Percentiles rank a stretch among this genome's conserved stretches.
These are phyloP conservation scores for Ciconia maguari DNA, from an alignment of 2,113 vertebrate genomes.

Conservation along the genomic window DNA sequence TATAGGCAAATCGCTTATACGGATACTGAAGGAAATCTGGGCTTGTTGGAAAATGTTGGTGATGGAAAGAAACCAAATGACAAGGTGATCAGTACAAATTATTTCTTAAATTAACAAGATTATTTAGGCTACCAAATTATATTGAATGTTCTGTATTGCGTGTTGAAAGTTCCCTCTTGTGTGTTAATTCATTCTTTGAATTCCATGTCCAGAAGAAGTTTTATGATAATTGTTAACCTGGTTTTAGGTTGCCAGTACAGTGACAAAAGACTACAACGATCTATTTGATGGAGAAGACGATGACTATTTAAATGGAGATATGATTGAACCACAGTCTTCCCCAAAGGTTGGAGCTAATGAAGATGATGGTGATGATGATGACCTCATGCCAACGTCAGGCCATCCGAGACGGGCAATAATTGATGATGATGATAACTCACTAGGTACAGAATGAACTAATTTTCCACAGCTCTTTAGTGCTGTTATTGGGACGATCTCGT, in stretches of 20 bases:
- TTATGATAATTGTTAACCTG: not conserved
- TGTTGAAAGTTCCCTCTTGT: not conserved
- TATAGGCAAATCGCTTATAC: slow-evolving; percentile 85
- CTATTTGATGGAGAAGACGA: slow-evolving; percentile 90
- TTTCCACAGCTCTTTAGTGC: not conserved
- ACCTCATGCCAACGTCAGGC: slow-evolving; percentile 73
- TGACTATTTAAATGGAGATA: slow-evolving; percentile 77
- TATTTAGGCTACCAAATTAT: not conserved
- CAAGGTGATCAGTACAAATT: slow-evolving; percentile 54
- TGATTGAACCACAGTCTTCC: slow-evolving; percentile 73
- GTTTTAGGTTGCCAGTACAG: slow-evolving; percentile 54
- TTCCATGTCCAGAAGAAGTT: not conserved
- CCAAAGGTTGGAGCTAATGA: slow-evolving; percentile 56
- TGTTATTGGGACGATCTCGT: not conserved
- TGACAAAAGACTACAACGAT: slow-evolving; percentile 77
- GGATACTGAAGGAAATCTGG: slow-evolving; percentile 90
- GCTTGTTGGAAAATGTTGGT: slow-evolving; percentile 83
- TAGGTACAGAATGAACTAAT: slow-evolving; percentile 73
- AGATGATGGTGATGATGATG: slow-evolving; percentile 72
- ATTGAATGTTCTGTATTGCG: not conserved
- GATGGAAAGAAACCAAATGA: slow-evolving; percentile 56
- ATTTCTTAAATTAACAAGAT: not conserved
- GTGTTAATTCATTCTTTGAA: not conserved
- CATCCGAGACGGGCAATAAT: slow-evolving; percentile 74
- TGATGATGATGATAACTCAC: slow-evolving; percentile 89